phyloP scores from a whole-genome alignment of 2,888 invertebrate genomes.

The Metallyticus violacea region DNA sequence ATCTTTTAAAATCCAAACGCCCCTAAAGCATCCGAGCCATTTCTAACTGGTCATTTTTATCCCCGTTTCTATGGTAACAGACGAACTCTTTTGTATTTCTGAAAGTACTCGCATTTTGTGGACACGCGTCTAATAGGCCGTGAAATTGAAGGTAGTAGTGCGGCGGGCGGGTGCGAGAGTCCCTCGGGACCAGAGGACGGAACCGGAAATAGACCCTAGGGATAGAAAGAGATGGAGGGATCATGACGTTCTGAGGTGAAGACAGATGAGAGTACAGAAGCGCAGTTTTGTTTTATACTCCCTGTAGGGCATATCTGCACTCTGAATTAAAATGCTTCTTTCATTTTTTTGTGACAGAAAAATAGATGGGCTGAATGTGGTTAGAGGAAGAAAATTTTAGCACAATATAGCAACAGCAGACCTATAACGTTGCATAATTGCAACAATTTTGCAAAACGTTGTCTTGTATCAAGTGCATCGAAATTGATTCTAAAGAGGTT shows the following conservation, averaged over 20 bases:
- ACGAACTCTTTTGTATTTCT: not conserved
- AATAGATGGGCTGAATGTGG: no score
- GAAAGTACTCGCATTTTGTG: not conserved
- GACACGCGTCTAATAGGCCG: not conserved
- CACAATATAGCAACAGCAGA: no score
- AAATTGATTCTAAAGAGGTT: no score
- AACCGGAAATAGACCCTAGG: not conserved
- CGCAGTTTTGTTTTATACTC: not conserved
- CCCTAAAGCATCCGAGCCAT: no score
- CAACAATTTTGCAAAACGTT: no score
- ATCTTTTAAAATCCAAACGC: no score
- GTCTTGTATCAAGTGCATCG: no score
- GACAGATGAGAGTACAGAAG: not conserved
- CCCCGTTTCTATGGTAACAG: not conserved
- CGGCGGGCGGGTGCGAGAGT: no score
- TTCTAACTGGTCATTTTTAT: not conserved
- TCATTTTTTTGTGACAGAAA: no score
- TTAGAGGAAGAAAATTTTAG: not conserved
- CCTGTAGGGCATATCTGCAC: not conserved
- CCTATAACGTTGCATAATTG: no score
- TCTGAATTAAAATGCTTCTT: not conserved
- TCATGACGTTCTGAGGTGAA: not conserved
- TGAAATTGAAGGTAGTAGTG: not conserved
- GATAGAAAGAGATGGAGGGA: not conserved
- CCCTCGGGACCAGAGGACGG: no score